phyloP scores from a whole-genome alignment of 1,140 invertebrate species.

The Phthorimaea operculella region DNA sequence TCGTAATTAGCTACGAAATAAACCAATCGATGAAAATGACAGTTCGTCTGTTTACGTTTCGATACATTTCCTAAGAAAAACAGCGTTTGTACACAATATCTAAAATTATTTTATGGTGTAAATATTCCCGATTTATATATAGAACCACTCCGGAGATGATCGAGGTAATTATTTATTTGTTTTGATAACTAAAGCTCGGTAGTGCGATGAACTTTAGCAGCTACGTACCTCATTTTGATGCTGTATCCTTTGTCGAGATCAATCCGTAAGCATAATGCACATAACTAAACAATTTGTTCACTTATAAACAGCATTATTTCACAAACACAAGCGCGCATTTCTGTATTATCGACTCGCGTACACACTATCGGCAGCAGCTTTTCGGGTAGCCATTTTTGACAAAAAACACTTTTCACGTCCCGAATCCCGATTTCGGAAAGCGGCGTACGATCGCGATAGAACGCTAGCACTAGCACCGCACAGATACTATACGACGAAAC shows the following conservation, averaged over 20 bases:
- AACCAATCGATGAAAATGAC: slow-evolving; percentile 49
- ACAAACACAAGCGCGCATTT: slow-evolving; percentile 53
- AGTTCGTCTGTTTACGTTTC: slow-evolving; percentile 47
- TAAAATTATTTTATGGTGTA: slow-evolving; percentile 28
- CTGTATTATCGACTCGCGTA: slow-evolving; percentile 44
- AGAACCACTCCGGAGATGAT: slow-evolving; percentile 34
- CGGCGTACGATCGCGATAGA: slow-evolving; percentile 33
- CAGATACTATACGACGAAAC: slow-evolving; percentile 35
- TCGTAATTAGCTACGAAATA: slow-evolving; percentile 37
- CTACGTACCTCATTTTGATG: slow-evolving; percentile 62
- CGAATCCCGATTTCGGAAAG: slow-evolving; percentile 46
- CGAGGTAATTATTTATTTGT: slow-evolving; percentile 55
- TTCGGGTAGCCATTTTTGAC: slow-evolving; percentile 60
- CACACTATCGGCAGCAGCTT: slow-evolving; percentile 31
- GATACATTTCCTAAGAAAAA: slow-evolving; percentile 28
- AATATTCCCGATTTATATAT: slow-evolving; percentile 46
- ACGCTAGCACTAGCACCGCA: slow-evolving; percentile 51
- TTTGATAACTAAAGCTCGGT: slow-evolving; percentile 51
- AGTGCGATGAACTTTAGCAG: slow-evolving; percentile 50
- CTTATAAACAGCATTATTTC: slow-evolving; percentile 63
- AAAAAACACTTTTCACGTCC: slow-evolving; percentile 50
- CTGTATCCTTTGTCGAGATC: slow-evolving; percentile 60
- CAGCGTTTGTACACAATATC: slow-evolving; percentile 32
- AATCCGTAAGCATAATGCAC: slow-evolving; percentile 63
- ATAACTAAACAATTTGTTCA: slow-evolving; percentile 64